These are phyloP conservation scores for Bathynomus jamesi DNA, from an alignment of 1,140 invertebrate genomes.

Conservation along the genomic window DNA sequence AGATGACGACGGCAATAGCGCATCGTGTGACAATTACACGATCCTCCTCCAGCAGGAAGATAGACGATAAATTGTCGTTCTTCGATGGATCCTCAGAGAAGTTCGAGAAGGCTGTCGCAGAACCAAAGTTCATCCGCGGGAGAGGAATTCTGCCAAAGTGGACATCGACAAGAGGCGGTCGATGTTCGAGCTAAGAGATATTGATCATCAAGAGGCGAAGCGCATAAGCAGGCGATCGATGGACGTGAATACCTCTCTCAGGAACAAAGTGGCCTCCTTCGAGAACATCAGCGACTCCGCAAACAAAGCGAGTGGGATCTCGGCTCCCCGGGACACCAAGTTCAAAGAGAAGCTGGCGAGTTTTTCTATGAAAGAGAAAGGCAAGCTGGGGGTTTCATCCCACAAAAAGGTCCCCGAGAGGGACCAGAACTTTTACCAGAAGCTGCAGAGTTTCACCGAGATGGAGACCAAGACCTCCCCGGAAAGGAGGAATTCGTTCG, in stretches of 20 bases:
- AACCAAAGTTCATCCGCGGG: slow-evolving; percentile 28
- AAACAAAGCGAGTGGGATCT: slow-evolving; percentile 30
- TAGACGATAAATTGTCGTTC: slow-evolving; percentile 31
- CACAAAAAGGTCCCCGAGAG: slow-evolving; percentile 33
- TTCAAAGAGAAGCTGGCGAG: slow-evolving; percentile 32
- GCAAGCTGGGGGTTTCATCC: slow-evolving; percentile 8
- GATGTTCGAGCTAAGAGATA: slow-evolving; percentile 58
- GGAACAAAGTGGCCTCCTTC: slow-evolving; percentile 35
- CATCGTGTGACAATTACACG: too few species aligned
- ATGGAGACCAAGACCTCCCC: slow-evolving; percentile 16
- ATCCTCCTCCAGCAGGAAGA: slow-evolving; percentile 21
- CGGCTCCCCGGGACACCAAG: slow-evolving; percentile 22
- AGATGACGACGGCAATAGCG: too few species aligned
- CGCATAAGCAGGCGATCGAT: slow-evolving; percentile 43
- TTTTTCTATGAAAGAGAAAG: slow-evolving; percentile 15
- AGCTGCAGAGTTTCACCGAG: slow-evolving; percentile 29
- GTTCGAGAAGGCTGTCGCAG: slow-evolving; percentile 29
- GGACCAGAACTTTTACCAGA: slow-evolving; percentile 33
- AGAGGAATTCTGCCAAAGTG: slow-evolving; percentile 55
- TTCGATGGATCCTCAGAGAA: too few species aligned
- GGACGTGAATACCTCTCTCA: slow-evolving; percentile 35
- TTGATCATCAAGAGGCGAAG: slow-evolving; percentile 17
- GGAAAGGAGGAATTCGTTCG: slow-evolving; percentile 4
- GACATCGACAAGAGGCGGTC: slow-evolving; percentile 71
- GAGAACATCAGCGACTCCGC: slow-evolving; percentile 34